A percentile compares a stretch with the other conserved stretches of the same genome.
These are phyloP conservation scores for Podocnemis expansa DNA, from an alignment of 2,113 vertebrate genomes.

Conservation along the genomic window DNA sequence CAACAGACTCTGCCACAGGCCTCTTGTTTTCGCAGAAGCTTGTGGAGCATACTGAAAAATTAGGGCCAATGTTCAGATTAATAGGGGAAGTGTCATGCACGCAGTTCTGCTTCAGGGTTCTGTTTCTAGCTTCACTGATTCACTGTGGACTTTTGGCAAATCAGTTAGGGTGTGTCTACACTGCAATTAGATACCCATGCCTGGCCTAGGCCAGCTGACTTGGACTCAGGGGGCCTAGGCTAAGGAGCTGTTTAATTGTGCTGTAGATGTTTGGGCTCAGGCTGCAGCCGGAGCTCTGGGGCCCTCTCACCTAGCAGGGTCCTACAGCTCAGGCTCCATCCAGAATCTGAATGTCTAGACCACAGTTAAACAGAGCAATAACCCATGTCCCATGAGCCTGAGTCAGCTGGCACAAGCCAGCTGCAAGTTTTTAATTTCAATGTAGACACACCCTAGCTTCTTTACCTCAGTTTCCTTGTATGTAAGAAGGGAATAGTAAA, in stretches of 20 bases:
- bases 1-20: too few relatives aligned
- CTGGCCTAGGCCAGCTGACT: not conserved
- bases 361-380: not conserved
- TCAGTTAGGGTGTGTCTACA: not conserved
- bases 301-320: not conserved
- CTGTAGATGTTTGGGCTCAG: not conserved
- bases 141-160: not conserved
- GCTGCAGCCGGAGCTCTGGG: not conserved
- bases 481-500: fast-evolving
- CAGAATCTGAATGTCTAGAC: not conserved
- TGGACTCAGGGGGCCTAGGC: too few relatives aligned
- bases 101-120: not conserved
- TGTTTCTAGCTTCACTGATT: not conserved
- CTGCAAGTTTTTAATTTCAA: not conserved
- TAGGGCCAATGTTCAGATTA: not conserved
- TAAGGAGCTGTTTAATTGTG: not conserved
- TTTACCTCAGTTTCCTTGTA: not conserved
- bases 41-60: slow-evolving; percentile 44
- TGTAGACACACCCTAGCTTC: not conserved
- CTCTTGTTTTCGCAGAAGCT: too few relatives aligned
- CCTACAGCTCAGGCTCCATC: not conserved
- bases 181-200: too few relatives aligned
- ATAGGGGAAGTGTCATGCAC: not conserved
- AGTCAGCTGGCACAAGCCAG: not conserved
- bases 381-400: not conserved